These are phyloP conservation scores for Platyscelio sp. DNA, from an alignment of 2,888 invertebrate genomes.

Conservation along the genomic window DNA sequence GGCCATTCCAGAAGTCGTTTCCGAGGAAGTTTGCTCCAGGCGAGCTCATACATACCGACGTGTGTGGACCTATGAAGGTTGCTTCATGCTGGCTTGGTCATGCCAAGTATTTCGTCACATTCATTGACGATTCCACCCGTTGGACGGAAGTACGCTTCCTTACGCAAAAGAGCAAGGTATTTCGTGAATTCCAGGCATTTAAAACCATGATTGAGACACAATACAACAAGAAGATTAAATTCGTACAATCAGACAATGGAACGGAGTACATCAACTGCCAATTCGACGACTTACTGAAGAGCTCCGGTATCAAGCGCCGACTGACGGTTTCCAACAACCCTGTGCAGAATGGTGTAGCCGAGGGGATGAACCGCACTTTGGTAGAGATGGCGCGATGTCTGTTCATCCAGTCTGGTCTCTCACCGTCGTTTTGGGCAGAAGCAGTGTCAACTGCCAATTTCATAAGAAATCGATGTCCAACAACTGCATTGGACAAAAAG, in stretches of 20 bases:
- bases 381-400: conserved; percentile 44
- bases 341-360: conserved; percentile 75
- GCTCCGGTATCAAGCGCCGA: conserved; percentile 72
- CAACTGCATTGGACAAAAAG: conserved; percentile 43
- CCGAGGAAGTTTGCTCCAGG: background rate
- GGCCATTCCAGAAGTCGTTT: conserved; percentile 22
- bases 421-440: conserved; percentile 72
- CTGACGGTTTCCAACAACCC: conserved; percentile 73
- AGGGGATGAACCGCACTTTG: conserved; percentile 47
- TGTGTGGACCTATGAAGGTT: conserved; percentile 68
- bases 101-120: conserved; percentile 69
- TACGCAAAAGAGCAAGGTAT: conserved; percentile 55
- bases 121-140: conserved; percentile 72
- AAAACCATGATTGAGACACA: conserved; percentile 50
- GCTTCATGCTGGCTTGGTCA: conserved; percentile 68
- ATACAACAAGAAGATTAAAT: conserved; percentile 55
- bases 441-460: conserved; percentile 54
- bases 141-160: conserved; percentile 67
- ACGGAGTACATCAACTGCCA: conserved; percentile 54
- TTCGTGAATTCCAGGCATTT: conserved; percentile 46
- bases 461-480: conserved; percentile 70
- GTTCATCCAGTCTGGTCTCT: conserved; percentile 66
- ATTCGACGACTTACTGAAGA: conserved; percentile 62
- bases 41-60: conserved; percentile 68
- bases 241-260: conserved; percentile 68